Conservation (phyloP, 2,113 vertebrate species). For the Ancistrus triradiatus region DNA sequence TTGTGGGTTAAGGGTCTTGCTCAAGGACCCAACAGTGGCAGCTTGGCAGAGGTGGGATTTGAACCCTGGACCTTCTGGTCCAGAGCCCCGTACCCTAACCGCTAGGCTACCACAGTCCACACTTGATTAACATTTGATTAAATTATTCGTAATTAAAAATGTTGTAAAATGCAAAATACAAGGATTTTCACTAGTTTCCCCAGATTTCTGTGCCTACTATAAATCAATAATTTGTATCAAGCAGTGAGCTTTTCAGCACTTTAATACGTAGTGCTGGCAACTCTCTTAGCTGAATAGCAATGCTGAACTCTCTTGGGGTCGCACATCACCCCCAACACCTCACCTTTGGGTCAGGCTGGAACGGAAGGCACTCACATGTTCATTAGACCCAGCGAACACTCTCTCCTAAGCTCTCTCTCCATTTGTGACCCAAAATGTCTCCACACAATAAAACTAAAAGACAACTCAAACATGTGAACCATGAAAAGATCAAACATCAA, state of each 20-base stretch:
- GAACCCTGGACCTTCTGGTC: background rate
- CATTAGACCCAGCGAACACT: background rate
- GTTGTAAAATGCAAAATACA: background rate
- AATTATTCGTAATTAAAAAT: too few relatives aligned
- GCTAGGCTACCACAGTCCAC: too few relatives aligned
- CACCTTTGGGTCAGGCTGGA: background rate
- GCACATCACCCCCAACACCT: background rate
- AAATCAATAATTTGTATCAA: background rate
- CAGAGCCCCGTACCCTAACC: too few relatives aligned
- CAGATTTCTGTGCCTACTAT: too few relatives aligned
- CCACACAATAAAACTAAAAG: conserved; percentile 1
- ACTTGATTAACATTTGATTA: too few relatives aligned
- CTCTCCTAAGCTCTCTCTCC: background rate
- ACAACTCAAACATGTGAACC: conserved; percentile 3
- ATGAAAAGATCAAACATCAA: conserved; percentile 28
- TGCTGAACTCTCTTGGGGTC: background rate
- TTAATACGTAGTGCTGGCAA: background rate
- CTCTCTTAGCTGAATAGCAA: background rate
- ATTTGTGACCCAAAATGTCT: conserved; percentile 1
- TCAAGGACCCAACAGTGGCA: too few relatives aligned
- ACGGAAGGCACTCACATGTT: conserved; percentile 1
- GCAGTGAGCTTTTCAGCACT: background rate
- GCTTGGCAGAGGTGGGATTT: too few relatives aligned
- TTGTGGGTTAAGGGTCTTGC: too few relatives aligned
- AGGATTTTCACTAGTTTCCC: too few relatives aligned